A percentile compares a stretch with the other conserved stretches of the same genome.
Evolutionary conservation across 2,113 vertebrate species (phyloP).

Genomic region (Melierax canorus): DNA sequence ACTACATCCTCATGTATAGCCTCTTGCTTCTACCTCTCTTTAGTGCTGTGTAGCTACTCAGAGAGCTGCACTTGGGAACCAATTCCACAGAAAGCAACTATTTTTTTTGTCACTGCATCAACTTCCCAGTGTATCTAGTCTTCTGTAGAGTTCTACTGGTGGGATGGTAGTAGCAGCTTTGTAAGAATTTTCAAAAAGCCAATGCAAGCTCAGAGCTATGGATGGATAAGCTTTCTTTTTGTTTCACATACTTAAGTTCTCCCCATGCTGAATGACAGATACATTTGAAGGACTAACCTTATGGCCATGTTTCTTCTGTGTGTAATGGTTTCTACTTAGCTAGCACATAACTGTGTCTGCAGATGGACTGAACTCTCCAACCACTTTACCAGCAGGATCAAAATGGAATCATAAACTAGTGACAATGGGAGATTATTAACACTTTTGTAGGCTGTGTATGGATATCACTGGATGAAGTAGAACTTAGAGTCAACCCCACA

Average conservation of each 20-base stretch:
- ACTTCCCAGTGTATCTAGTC: background rate
- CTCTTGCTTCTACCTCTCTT: background rate
- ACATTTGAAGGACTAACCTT: background rate
- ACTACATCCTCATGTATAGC: accelerated
- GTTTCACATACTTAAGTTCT: background rate
- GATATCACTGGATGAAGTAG: background rate
- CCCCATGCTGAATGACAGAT: background rate
- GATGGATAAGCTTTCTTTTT: background rate
- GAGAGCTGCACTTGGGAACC: background rate
- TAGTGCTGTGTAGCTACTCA: background rate
- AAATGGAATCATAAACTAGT: background rate
- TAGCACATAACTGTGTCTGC: background rate
- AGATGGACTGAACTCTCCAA: background rate
- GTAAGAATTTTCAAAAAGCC: background rate
- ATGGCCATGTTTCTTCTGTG: background rate
- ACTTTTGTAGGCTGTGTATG: background rate
- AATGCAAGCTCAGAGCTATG: background rate
- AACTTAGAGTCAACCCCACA: background rate
- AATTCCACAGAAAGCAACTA: background rate
- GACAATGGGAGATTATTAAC: background rate
- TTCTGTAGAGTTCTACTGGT: background rate
- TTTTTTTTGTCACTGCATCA: background rate
- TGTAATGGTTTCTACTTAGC: background rate
- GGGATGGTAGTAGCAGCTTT: background rate
- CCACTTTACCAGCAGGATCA: background rate